Evolutionary conservation across 2,797 vertebrate species (phyloP).

Genomic region (Protosalanx chinensis): DNA sequence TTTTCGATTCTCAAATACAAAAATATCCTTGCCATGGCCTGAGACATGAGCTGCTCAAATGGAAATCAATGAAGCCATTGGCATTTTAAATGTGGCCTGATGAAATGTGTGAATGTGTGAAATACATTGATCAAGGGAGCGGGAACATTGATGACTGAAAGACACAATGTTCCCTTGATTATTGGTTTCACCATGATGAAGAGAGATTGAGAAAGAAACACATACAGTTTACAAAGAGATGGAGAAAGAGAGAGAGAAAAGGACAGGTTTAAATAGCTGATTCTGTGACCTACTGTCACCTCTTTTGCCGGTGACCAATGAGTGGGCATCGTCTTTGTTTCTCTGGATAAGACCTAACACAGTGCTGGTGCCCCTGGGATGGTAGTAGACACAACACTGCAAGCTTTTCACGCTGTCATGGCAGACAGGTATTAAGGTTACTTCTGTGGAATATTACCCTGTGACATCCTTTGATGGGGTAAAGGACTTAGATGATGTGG

Average conservation of each 20-base stretch:
- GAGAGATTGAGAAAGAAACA: too few species aligned
- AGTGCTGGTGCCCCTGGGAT: slow-evolving; percentile 27
- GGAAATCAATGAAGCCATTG: slow-evolving; percentile 72
- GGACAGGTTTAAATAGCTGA: too few species aligned
- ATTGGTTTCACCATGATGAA: slow-evolving; percentile 1
- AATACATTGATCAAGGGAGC: slow-evolving; percentile 54
- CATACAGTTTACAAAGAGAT: too few species aligned
- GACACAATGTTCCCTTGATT: slow-evolving; percentile 16
- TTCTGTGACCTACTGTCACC: too few species aligned
- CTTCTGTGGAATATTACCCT: slow-evolving; percentile 44
- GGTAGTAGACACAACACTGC: slow-evolving; percentile 35
- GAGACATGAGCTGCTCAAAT: slow-evolving; percentile 54
- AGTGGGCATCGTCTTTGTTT: slow-evolving; percentile 1
- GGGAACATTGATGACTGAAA: slow-evolving; percentile 40
- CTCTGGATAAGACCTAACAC: slow-evolving; percentile 16
- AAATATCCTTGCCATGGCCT: slow-evolving; percentile 46
- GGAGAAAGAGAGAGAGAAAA: too few species aligned
- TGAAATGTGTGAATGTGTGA: slow-evolving; percentile 64
- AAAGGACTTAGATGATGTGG: slow-evolving; percentile 64
- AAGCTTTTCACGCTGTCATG: slow-evolving; percentile 35
- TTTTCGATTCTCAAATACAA: slow-evolving; percentile 44
- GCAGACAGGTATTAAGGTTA: slow-evolving; percentile 12
- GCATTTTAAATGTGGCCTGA: slow-evolving; percentile 68
- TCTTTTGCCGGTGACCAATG: not conserved
- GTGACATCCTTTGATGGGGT: slow-evolving; percentile 49